These are phyloP conservation scores for Malthinus seriepunctatus DNA, from an alignment of 2,888 invertebrate genomes.

Conservation along the genomic window DNA sequence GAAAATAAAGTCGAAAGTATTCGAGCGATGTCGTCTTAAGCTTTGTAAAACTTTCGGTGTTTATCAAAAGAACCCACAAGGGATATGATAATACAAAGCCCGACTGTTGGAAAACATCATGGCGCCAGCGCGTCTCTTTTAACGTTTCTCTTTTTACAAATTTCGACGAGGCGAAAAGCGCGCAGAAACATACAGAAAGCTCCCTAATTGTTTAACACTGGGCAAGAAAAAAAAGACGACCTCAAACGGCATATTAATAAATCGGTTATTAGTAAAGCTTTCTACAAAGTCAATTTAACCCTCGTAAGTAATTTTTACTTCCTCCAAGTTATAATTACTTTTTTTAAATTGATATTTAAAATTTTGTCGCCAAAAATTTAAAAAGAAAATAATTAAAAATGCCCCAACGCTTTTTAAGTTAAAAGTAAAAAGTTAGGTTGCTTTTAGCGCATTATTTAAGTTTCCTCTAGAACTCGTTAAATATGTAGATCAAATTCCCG, in stretches of 20 bases:
- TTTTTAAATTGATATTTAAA: no score
- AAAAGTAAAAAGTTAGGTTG: conserved; percentile 4
- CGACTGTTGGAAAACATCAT: conserved; percentile 31
- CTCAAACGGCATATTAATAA: no score
- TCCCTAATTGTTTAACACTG: conserved; percentile 22
- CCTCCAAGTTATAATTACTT: no score
- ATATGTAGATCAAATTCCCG: conserved; percentile 5
- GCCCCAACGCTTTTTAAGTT: no score
- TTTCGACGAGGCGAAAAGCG: conserved; percentile 26
- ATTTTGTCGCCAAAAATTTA: neutral
- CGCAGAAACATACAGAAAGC: conserved; percentile 26
- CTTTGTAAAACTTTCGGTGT: conserved; percentile 23
- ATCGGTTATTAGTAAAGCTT: no score
- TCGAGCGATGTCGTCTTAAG: conserved; percentile 10
- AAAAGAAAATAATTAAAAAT: neutral
- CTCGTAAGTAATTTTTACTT: no score
- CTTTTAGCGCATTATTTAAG: neutral
- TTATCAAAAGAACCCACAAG: conserved; percentile 31
- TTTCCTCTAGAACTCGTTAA: conserved; percentile 1
- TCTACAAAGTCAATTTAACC: no score
- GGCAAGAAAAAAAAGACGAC: no score
- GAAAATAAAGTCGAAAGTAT: conserved; percentile 5
- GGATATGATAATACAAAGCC: conserved; percentile 30
- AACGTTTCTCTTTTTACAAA: conserved; percentile 24
- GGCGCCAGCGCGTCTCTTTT: conserved; percentile 24